Conservation (phyloP, 2,797 vertebrate species). For the Lepidocolaptes lacrymiger region DNA sequence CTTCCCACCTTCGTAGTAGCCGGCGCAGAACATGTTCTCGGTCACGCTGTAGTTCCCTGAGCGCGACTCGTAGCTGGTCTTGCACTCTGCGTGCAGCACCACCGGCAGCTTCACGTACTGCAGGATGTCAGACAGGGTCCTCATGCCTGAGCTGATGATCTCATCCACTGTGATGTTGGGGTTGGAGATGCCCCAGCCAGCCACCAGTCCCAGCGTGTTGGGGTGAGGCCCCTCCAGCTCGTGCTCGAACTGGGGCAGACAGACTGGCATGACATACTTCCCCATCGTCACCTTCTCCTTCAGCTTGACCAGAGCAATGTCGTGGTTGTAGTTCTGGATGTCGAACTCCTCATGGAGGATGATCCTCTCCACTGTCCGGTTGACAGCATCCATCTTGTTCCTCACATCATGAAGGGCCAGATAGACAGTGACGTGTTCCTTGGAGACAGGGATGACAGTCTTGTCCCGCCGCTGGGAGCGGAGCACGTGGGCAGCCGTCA, state of each 20-base stretch:
- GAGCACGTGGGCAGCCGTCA: slow-evolving; percentile 92
- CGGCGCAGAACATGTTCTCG: slow-evolving; percentile 95
- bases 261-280: slow-evolving; percentile 83
- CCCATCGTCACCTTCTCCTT: slow-evolving; percentile 79
- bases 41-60: slow-evolving; percentile 92
- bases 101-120: slow-evolving; percentile 95
- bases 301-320: slow-evolving; percentile 91
- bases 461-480: slow-evolving; percentile 89
- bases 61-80: slow-evolving; percentile 88
- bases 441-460: slow-evolving; percentile 84
- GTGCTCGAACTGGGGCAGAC: slow-evolving; percentile 81
- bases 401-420: slow-evolving; percentile 85
- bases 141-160: slow-evolving; percentile 76
- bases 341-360: slow-evolving; percentile 90
- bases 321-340: slow-evolving; percentile 92
- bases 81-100: slow-evolving; percentile 88
- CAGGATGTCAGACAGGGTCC: slow-evolving; percentile 84
- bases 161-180: slow-evolving; percentile 83
- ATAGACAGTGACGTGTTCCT: slow-evolving; percentile 86
- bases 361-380: slow-evolving; percentile 82
- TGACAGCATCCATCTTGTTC: slow-evolving; percentile 79
- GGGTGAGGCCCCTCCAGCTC: slow-evolving; percentile 79
- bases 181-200: slow-evolving; percentile 93
- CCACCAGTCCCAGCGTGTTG: slow-evolving; percentile 88
- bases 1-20: slow-evolving; percentile 89